Evolutionary conservation across 2,888 invertebrate genomes (phyloP).

Genomic region (Alloscopus bannaensis): DNA sequence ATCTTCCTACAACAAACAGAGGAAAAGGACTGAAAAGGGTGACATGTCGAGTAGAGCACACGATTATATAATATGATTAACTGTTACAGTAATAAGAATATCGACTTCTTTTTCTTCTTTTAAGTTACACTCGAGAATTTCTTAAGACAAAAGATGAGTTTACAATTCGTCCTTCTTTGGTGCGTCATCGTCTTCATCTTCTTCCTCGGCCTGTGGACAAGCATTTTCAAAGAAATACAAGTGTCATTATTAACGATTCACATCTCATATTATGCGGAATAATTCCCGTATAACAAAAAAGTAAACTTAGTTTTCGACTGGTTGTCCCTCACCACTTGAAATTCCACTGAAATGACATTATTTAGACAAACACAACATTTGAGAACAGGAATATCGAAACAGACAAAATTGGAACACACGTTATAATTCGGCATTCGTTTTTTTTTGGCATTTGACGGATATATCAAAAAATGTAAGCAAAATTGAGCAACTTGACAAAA

Average conservation of each 20-base stretch:
- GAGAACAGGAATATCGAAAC: no score
- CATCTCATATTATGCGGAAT: no score
- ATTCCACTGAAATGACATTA: constrained; percentile 10
- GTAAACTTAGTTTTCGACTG: constrained; percentile 48
- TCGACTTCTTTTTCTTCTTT: no score
- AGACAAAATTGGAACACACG: no score
- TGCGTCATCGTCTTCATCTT: constrained; percentile 84
- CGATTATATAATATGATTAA: no score
- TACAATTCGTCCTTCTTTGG: constrained; percentile 88
- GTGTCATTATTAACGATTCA: neutral
- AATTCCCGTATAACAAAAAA: constrained; percentile 4
- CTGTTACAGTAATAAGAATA: constrained; percentile 24
- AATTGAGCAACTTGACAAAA: no score
- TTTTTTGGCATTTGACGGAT: no score
- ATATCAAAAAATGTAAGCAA: no score
- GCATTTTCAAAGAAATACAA: constrained; percentile 7
- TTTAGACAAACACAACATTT: no score
- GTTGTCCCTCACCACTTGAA: constrained; percentile 36
- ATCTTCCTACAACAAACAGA: neutral
- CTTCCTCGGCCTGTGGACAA: constrained; percentile 79
- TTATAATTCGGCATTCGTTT: no score
- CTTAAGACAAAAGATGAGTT: constrained; percentile 73
- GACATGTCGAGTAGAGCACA: constrained; percentile 17
- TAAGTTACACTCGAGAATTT: constrained; percentile 7
- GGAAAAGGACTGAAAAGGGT: neutral